Evolutionary conservation across 2,888 invertebrate species (phyloP).

Genomic region (Lydus trimaculatus): DNA sequence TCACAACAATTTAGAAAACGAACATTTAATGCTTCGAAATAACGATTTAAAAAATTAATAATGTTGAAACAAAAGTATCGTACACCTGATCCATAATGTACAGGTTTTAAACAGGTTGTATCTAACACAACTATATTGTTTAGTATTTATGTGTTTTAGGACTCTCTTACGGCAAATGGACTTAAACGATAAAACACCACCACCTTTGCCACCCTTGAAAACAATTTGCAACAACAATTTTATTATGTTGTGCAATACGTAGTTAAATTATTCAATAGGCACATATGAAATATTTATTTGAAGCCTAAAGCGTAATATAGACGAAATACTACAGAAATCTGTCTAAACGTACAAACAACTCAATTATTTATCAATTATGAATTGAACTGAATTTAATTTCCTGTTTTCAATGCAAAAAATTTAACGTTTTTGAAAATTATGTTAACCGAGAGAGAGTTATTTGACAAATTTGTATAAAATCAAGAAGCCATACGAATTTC

Average conservation of each 20-base stretch:
- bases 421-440: background rate
- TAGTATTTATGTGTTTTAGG: constrained; percentile 43
- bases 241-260: constrained; percentile 26
- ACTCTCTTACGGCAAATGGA: constrained; percentile 45
- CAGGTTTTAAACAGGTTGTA: constrained; percentile 48
- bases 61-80: constrained; percentile 37
- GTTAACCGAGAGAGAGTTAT: background rate
- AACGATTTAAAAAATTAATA: constrained; percentile 36
- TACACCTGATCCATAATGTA: constrained; percentile 51
- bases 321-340: background rate
- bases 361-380: background rate
- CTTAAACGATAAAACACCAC: constrained; percentile 53
- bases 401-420: background rate
- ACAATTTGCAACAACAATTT: constrained; percentile 53
- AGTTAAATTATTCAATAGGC: background rate
- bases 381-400: background rate
- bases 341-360: background rate
- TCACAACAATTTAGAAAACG: background rate
- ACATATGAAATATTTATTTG: background rate
- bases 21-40: background rate
- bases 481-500: constrained; percentile 7
- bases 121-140: constrained; percentile 43
- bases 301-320: background rate
- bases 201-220: constrained; percentile 46
- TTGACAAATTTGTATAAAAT: background rate